phyloP scores from a whole-genome alignment of 2,113 vertebrate species.

The Vimba vimba region DNA sequence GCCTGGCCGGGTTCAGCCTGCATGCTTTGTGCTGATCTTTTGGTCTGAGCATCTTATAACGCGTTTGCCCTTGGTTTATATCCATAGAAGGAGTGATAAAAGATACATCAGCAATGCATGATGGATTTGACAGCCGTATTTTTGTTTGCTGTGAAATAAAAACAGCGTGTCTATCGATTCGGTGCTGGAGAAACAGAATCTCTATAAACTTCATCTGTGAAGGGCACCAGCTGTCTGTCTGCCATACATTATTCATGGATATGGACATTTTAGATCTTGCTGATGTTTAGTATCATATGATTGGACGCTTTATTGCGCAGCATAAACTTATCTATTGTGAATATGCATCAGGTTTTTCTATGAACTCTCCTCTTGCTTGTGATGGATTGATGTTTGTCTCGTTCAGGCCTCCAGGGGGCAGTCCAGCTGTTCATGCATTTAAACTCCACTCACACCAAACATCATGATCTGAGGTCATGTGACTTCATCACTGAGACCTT shows the following conservation, averaged over 20 bases:
- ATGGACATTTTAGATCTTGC: constrained; percentile 12
- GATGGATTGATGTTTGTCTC: neutral
- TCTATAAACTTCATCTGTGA: constrained; percentile 26
- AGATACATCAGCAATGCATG: constrained; percentile 38
- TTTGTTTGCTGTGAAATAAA: constrained; percentile 29
- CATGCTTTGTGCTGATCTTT: constrained; percentile 68
- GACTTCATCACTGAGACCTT: neutral
- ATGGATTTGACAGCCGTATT: constrained; percentile 28
- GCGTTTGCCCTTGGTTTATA: constrained; percentile 57
- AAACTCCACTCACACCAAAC: neutral
- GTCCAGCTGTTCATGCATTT: constrained; percentile 62
- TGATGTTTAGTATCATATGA: neutral
- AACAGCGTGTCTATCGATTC: constrained; percentile 19
- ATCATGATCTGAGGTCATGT: neutral
- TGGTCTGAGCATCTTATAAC: constrained; percentile 68
- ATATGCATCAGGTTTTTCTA: neutral
- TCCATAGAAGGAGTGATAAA: constrained; percentile 51
- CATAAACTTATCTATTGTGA: neutral
- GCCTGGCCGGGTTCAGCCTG: constrained; percentile 49
- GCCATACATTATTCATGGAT: constrained; percentile 29
- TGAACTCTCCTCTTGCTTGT: neutral
- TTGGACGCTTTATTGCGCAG: neutral
- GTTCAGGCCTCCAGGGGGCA: constrained; percentile 71
- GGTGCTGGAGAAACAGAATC: constrained; percentile 16
- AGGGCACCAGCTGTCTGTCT: constrained; percentile 22